Conservation (phyloP, 2,113 vertebrate species). For the Trogon surrucura region DNA sequence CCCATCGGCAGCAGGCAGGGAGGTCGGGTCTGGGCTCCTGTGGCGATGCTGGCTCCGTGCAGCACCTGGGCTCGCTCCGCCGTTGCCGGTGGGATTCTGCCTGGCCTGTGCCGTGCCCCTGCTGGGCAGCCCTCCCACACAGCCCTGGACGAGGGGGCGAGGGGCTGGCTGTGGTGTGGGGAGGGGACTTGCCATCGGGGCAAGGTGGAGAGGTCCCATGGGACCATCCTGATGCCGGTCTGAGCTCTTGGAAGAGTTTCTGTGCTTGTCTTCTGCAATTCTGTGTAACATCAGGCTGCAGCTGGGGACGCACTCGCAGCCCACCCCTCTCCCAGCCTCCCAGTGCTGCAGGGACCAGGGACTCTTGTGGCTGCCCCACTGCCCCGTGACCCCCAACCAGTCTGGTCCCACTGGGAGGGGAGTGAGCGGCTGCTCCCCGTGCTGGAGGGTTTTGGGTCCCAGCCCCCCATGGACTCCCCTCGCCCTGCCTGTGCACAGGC, state of each 20-base stretch:
- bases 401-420: rapidly evolving
- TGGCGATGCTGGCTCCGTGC: neutral
- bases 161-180: neutral
- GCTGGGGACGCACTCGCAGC: rapidly evolving
- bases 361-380: rapidly evolving
- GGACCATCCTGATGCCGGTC: neutral
- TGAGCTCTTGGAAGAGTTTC: neutral
- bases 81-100: neutral
- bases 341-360: rapidly evolving
- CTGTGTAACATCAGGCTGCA: rapidly evolving
- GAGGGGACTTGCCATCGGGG: neutral
- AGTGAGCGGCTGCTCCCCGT: rapidly evolving
- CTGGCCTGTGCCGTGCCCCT: neutral
- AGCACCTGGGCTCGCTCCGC: rapidly evolving
- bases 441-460: neutral
- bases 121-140: neutral
- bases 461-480: neutral
- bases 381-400: neutral
- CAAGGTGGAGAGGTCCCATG: rapidly evolving
- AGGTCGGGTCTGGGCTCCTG: rapidly evolving
- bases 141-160: rapidly evolving
- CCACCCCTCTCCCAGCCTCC: neutral
- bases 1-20: neutral
- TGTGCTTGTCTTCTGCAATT: neutral
- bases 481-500: neutral